A percentile compares a stretch with the other conserved stretches of the same genome.
Conservation (phyloP, 1,140 invertebrate species). For the Caenorhabditis tropicalis region DNA sequence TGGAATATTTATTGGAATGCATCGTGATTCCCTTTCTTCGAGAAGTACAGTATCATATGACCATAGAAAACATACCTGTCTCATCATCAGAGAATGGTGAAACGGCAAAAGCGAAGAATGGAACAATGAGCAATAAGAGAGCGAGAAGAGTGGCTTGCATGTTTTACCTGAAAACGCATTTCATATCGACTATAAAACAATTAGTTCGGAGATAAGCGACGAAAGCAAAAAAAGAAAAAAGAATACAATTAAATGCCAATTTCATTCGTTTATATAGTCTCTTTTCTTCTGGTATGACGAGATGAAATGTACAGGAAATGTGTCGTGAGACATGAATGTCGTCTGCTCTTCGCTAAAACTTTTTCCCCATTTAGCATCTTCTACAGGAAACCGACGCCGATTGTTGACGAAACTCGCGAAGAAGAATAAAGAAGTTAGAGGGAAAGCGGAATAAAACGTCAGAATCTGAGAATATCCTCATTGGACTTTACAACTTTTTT, state of each 20-base stretch:
- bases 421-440: neutral
- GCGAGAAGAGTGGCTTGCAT: constrained; percentile 21
- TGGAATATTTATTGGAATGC: too few species aligned
- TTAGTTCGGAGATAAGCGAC: too few species aligned
- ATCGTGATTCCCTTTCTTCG: too few species aligned
- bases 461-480: neutral
- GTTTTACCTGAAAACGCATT: neutral
- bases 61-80: neutral
- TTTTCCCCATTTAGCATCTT: constrained; percentile 25
- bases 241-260: neutral
- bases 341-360: neutral
- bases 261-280: constrained; percentile 1
- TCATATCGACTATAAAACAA: too few species aligned
- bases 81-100: constrained; percentile 18
- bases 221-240: neutral
- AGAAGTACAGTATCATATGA: too few species aligned
- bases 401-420: neutral
- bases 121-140: constrained; percentile 18
- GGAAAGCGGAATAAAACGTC: neutral
- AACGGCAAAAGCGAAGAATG: neutral
- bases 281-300: neutral
- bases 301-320: neutral
- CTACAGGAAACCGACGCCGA: constrained; percentile 12
- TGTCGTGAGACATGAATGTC: constrained; percentile 22
- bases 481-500: neutral